Evolutionary conservation across 2,113 vertebrate genomes (phyloP).

Genomic region (Bettongia penicillata): DNA sequence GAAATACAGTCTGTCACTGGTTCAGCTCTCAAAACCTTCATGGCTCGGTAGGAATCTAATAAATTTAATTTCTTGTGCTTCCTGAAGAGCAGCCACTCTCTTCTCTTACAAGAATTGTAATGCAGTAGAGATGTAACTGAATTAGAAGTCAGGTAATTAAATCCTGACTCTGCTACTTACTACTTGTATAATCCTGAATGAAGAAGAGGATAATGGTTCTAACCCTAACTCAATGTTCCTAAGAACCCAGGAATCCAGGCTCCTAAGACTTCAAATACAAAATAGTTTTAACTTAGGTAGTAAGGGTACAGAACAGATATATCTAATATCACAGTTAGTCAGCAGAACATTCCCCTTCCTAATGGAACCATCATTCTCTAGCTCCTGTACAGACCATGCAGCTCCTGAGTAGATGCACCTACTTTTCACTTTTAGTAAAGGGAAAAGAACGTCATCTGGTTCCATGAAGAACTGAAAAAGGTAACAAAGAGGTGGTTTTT

Average conservation of each 20-base stretch:
- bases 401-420: background rate
- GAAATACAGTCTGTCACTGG: background rate
- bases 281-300: background rate
- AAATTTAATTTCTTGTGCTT: background rate
- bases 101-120: background rate
- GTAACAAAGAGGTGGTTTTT: background rate
- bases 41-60: background rate
- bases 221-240: background rate
- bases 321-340: background rate
- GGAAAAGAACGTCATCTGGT: background rate
- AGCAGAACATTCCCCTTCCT: background rate
- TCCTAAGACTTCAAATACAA: background rate
- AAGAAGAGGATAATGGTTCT: background rate
- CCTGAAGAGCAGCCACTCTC: background rate
- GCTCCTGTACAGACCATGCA: background rate
- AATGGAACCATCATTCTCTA: background rate
- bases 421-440: background rate
- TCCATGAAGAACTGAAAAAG: no score
- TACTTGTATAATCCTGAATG: background rate
- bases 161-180: background rate
- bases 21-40: background rate
- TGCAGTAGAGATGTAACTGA: background rate
- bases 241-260: background rate
- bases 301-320: background rate
- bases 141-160: background rate